Percentiles rank a stretch among this genome's conserved stretches.
These are phyloP conservation scores for Ianthella basta DNA, from an alignment of 37 sponge, comb jelly and placozoan genomes.

Conservation along the genomic window DNA sequence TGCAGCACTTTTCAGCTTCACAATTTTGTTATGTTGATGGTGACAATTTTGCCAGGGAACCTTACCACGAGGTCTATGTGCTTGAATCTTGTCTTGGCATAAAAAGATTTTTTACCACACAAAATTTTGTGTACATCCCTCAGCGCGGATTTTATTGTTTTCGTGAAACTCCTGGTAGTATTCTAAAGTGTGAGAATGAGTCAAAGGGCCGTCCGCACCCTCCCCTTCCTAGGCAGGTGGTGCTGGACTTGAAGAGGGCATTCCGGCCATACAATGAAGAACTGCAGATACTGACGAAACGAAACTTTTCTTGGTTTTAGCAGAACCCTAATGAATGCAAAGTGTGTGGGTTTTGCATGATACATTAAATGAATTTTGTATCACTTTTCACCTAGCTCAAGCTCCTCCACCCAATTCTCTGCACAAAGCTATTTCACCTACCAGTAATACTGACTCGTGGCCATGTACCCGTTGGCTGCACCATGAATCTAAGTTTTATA, in stretches of 20 bases:
- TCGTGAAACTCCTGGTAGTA: neutral
- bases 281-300: slow-evolving; percentile 27
- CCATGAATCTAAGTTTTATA: no score
- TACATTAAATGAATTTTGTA: no score
- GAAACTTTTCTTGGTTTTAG: slow-evolving; percentile 40
- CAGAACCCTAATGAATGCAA: no score
- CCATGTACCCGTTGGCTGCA: no score
- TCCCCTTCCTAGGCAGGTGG: slow-evolving; percentile 27
- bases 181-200: neutral
- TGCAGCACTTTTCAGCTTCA: slow-evolving; percentile 50
- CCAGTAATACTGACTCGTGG: no score
- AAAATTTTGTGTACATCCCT: slow-evolving; percentile 62
- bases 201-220: slow-evolving; percentile 86
- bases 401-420: no score
- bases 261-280: slow-evolving; percentile 51
- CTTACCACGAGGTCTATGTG: slow-evolving; percentile 47
- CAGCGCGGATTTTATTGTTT: slow-evolving; percentile 72
- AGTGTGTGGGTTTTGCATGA: no score
- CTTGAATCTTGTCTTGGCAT: slow-evolving; percentile 77
- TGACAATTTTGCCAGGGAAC: slow-evolving; percentile 64
- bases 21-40: slow-evolving; percentile 87
- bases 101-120: slow-evolving; percentile 31
- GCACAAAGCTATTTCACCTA: no score
- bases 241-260: slow-evolving; percentile 34
- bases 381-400: no score